Base-by-base conservation (phyloP, 2,113 vertebrate species). In the Chionomys nivalis region DNA sequence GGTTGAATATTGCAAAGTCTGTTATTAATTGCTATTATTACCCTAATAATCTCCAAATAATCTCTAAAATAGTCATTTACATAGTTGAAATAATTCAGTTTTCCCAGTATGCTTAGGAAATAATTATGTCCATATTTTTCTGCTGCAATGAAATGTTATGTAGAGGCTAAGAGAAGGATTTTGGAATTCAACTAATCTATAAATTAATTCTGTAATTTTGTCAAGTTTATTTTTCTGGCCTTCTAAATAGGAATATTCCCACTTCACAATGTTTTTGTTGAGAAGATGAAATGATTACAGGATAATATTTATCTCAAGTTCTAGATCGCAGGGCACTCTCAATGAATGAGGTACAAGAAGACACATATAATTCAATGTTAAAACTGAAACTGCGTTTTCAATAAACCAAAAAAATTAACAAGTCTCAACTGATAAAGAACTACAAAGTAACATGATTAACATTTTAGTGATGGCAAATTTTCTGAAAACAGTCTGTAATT, bases 391-490 rank as follows among this genome's bases (percentile, higher is more conserved):
- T 52, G 0, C 0, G 5, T 66, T 7, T 95, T 42, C 68, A 87
- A 63, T 66, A 93, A 89, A 14, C 16, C 52, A 58, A 58, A 90
- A 61, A 93, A 77, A 79, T 58, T 77, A 81, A 94, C 49, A 33
- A 82, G 31, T 87, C 55, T 47, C 31, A 83, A 73, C 2, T 58
- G 77, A 75, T 42, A 9, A 90, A 63, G 26, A 77, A 13, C 3
- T 88, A 10, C 5, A 19, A 90, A 65, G 42, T 19, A 66, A 91
- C 6, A 63, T 2, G 7, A 90, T 61, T 31, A 78, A 93, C 42
- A 31, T 6, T 39, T 17, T 83, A 66, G 72, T 17, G 2, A 90
- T 90, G 68, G 23, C 9, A 77, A 0, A 8, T 39, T n/a, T 89
- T 49, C 3, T 91, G 2, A 66, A 85, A 49, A 63, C 1, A 94